phyloP scores from a whole-genome alignment of 1,140 invertebrate species.

The Pinna nobilis region DNA sequence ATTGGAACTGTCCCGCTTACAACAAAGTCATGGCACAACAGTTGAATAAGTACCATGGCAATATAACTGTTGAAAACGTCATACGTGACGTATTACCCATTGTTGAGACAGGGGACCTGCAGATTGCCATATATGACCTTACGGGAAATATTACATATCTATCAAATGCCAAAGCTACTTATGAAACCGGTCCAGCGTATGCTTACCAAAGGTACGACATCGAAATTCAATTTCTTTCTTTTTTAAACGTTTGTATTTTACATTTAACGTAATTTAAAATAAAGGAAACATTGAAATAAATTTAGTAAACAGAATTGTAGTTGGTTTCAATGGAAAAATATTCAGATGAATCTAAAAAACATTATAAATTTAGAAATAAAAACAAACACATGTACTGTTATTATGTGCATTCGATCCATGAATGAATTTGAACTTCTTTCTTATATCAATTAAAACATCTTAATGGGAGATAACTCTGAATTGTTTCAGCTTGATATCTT shows the following conservation, averaged over 20 bases:
- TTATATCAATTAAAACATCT: no score
- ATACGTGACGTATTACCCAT: conserved; percentile 58
- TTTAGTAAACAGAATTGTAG: no score
- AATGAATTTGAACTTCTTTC: no score
- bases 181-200: conserved; percentile 52
- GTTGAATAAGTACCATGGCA: conserved; percentile 51
- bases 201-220: conserved; percentile 57
- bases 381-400: no score
- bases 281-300: no score
- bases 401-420: no score
- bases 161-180: conserved; percentile 55
- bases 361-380: no score
- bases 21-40: conserved; percentile 57
- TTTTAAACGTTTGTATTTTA: neutral
- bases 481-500: no score
- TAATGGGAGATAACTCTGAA: no score
- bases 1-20: conserved; percentile 58
- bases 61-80: conserved; percentile 55
- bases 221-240: neutral
- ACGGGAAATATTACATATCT: conserved; percentile 54
- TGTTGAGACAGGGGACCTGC: conserved; percentile 59
- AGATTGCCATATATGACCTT: conserved; percentile 62
- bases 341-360: no score
- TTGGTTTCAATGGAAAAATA: neutral
- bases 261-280: no score